These are phyloP conservation scores for Pycnonotus jocosus DNA, from an alignment of 2,113 vertebrate genomes.

Conservation along the genomic window DNA sequence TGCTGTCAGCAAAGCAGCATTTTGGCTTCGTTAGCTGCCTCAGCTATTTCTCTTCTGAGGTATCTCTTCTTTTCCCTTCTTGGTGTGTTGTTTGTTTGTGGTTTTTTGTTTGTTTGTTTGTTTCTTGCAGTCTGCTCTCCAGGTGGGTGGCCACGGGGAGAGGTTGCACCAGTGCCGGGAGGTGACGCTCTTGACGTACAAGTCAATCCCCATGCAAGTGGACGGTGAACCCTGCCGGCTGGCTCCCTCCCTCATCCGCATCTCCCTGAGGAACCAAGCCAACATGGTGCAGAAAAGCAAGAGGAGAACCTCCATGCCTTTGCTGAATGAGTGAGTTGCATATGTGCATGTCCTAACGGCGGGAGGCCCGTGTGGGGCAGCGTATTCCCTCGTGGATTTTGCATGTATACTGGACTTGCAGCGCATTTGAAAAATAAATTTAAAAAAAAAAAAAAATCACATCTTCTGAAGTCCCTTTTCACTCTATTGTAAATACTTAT, in stretches of 20 bases:
- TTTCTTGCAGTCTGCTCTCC: constrained; percentile 74
- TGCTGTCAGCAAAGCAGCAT: background rate
- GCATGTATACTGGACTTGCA: constrained; percentile 52
- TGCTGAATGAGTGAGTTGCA: constrained; percentile 81
- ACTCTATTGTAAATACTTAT: background rate
- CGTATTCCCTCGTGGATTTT: background rate
- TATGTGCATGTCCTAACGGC: background rate
- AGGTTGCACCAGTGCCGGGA: constrained; percentile 81
- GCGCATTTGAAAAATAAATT: background rate
- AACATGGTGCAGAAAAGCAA: constrained; percentile 86
- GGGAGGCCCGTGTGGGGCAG: background rate
- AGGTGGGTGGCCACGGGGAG: constrained; percentile 81
- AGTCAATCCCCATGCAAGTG: constrained; percentile 84
- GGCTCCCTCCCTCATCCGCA: constrained; percentile 77
- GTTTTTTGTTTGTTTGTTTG: background rate
- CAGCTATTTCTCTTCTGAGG: background rate
- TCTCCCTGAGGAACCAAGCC: constrained; percentile 80
- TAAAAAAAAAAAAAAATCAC: background rate
- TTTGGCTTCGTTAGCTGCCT: background rate
- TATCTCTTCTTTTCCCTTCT: background rate
- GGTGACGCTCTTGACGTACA: constrained; percentile 77
- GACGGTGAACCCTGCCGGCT: constrained; percentile 79
- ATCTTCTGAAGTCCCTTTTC: background rate
- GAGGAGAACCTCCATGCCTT: constrained; percentile 81
- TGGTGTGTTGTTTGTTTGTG: background rate